A percentile compares a stretch with the other conserved stretches of the same genome.
phyloP scores from a whole-genome alignment of 1,140 invertebrate species.

The Macrobrachium nipponense region DNA sequence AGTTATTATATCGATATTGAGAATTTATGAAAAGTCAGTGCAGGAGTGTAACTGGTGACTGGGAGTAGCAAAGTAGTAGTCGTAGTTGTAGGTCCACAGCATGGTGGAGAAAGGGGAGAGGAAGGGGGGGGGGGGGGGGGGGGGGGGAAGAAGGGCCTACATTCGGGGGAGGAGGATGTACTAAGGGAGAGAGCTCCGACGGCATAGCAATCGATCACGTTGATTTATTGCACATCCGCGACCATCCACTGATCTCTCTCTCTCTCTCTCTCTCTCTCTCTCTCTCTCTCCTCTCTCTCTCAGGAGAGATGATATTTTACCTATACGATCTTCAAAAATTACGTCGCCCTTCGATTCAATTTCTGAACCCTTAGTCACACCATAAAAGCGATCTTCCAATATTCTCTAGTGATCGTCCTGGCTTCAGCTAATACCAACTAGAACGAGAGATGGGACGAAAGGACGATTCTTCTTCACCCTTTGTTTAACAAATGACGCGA shows the following conservation, averaged over 20 bases:
- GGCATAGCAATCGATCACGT: slow-evolving; percentile 56
- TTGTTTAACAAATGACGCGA: too few species aligned
- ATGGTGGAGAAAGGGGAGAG: background rate
- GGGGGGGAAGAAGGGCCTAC: background rate
- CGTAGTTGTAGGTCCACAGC: background rate
- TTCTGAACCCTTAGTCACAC: too few species aligned
- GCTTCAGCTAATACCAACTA: too few species aligned
- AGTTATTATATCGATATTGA: background rate
- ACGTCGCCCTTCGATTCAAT: too few species aligned
- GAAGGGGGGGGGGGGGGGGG: background rate
- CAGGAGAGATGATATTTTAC: too few species aligned
- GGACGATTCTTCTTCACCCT: too few species aligned
- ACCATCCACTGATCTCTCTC: slow-evolving; percentile 9
- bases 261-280: slow-evolving; percentile 21
- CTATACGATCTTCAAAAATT: too few species aligned
- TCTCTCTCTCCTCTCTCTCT: slow-evolving; percentile 9
- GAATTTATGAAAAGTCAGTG: too few species aligned
- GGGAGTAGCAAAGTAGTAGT: background rate
- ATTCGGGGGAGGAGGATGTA: background rate
- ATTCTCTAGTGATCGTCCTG: too few species aligned
- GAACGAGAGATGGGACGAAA: too few species aligned
- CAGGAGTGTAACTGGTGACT: background rate
- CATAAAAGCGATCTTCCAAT: too few species aligned
- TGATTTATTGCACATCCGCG: slow-evolving; percentile 59
- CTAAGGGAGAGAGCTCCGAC: slow-evolving; percentile 5